A percentile compares a stretch with the other conserved stretches of the same genome.
Conservation (phyloP, 2,113 vertebrate species). For the Origma solitaria region DNA sequence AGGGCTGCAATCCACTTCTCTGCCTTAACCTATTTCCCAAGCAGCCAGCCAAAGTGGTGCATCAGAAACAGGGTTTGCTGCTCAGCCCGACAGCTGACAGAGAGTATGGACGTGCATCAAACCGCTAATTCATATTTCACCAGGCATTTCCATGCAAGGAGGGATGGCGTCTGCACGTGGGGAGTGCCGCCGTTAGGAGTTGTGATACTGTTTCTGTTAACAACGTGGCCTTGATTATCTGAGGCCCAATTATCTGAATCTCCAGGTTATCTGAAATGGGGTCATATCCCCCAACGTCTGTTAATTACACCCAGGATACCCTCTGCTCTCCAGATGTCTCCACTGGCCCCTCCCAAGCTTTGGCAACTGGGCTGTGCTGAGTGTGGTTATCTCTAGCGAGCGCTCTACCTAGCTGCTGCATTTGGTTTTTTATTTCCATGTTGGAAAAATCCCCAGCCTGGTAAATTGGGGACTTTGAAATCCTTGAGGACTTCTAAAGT, state of each 20-base stretch:
- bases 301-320: slow-evolving; percentile 39
- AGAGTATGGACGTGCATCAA: not conserved
- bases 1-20: slow-evolving; percentile 9
- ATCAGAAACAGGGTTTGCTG: not conserved
- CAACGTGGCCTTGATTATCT: not conserved
- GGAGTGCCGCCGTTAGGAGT: not conserved
- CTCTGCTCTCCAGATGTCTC: not conserved
- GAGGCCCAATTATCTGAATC: slow-evolving; percentile 33
- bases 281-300: not conserved
- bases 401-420: not conserved
- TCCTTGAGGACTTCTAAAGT: not conserved
- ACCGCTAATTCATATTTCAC: not conserved
- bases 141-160: not conserved
- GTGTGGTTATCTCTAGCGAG: not conserved
- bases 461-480: not conserved
- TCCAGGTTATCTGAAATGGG: slow-evolving; percentile 40
- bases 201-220: not conserved
- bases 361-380: rapidly evolving
- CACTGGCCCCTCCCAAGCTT: not conserved
- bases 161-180: rapidly evolving
- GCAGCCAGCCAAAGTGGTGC: not conserved
- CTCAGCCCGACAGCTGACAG: not conserved
- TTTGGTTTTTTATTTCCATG: not conserved
- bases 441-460: not conserved
- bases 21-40: slow-evolving; percentile 51